A percentile compares a stretch with the other conserved stretches of the same genome.
Evolutionary conservation across 2,113 vertebrate species (phyloP).

Genomic region (Thomomys bottae): DNA sequence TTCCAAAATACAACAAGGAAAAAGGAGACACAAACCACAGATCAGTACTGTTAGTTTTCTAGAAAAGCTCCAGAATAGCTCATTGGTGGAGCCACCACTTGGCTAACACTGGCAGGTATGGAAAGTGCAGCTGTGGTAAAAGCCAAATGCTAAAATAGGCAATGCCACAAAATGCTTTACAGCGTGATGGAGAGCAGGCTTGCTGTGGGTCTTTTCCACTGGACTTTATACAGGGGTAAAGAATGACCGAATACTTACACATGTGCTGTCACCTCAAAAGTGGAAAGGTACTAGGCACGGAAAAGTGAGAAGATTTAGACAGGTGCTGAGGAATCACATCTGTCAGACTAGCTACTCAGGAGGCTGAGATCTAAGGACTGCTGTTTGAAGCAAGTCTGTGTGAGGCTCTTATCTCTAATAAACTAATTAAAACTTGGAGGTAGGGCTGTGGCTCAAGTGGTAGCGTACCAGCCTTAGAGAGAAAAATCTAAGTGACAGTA

Average conservation of each 20-base stretch:
- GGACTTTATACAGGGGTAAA: background rate
- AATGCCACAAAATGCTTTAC: constrained; percentile 61
- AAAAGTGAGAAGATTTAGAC: no score
- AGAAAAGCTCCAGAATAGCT: constrained; percentile 74
- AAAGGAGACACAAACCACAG: constrained; percentile 59
- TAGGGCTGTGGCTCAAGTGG: no score
- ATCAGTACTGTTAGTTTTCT: constrained; percentile 79
- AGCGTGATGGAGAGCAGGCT: constrained; percentile 79
- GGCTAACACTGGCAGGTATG: constrained; percentile 77
- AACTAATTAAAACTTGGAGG: no score
- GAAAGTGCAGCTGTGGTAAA: constrained; percentile 55
- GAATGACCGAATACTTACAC: background rate
- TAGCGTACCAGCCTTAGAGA: no score
- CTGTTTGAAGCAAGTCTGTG: no score
- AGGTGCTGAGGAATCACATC: no score
- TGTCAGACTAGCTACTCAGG: no score
- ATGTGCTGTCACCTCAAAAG: background rate
- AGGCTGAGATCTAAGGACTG: no score
- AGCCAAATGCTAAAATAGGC: constrained; percentile 64
- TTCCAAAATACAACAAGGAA: background rate
- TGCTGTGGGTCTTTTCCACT: background rate
- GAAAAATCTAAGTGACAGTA: no score
- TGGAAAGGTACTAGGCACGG: background rate
- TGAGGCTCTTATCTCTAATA: no score
- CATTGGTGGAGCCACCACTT: constrained; percentile 78